Conservation (phyloP, 2,797 vertebrate genomes). For the Leucoraja ocellata region DNA sequence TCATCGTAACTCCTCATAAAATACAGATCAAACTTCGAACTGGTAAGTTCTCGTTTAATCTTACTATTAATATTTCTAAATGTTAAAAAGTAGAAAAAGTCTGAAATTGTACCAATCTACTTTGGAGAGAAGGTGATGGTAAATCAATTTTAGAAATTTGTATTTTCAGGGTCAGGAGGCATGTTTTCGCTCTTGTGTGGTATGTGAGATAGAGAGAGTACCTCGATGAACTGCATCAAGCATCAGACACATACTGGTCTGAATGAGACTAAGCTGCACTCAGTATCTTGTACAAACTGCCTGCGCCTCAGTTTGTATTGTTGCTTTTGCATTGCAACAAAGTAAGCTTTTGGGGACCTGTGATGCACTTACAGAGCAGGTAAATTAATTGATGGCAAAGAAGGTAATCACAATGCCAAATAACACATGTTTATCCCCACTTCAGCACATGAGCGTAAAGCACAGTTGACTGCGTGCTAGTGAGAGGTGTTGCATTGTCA, state of each 20-base stretch:
- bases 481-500: background rate
- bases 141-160: background rate
- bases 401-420: background rate
- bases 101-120: background rate
- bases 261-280: background rate
- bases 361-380: background rate
- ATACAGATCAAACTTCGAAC: no score
- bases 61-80: background rate
- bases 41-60: no score
- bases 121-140: background rate
- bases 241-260: background rate
- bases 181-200: background rate
- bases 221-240: background rate
- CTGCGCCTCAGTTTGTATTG: background rate
- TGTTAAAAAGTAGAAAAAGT: background rate
- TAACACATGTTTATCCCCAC: background rate
- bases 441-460: background rate
- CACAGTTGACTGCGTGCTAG: background rate
- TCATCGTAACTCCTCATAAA: no score
- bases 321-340: background rate
- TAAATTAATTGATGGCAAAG: background rate
- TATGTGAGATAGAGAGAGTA: background rate
- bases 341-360: background rate
- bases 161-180: background rate
- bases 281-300: no score